These are phyloP conservation scores for Nycteola revayana DNA, from an alignment of 2,888 invertebrate genomes.

Conservation along the genomic window DNA sequence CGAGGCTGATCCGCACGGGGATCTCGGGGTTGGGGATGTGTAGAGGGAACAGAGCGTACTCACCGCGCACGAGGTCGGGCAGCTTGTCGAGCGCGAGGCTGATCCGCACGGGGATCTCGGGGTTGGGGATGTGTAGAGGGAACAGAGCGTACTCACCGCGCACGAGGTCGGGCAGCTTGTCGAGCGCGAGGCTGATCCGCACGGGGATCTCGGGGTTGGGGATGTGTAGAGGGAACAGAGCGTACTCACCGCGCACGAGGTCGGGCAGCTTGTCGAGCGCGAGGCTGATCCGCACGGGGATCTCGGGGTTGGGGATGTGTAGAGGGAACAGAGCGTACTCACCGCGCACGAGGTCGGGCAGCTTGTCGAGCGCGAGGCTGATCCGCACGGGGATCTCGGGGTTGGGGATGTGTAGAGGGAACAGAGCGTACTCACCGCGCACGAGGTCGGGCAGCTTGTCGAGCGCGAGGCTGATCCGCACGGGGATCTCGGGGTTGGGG, in stretches of 20 bases:
- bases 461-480: constrained; percentile 61
- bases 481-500: too few relatives aligned
- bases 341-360: constrained; percentile 90
- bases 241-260: constrained; percentile 87
- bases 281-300: constrained; percentile 91
- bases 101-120: constrained; percentile 93
- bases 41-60: too few relatives aligned
- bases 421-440: constrained; percentile 85
- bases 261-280: constrained; percentile 91
- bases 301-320: too few relatives aligned
- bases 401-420: too few relatives aligned
- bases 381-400: too few relatives aligned
- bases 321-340: too few relatives aligned
- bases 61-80: constrained; percentile 89
- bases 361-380: constrained; percentile 90
- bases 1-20: constrained; percentile 90
- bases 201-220: constrained; percentile 95
- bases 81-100: constrained; percentile 90
- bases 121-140: constrained; percentile 95
- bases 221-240: too few relatives aligned
- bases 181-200: constrained; percentile 89
- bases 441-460: constrained; percentile 91
- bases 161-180: constrained; percentile 90
- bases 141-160: too few relatives aligned
- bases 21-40: constrained; percentile 95